Percentiles rank a stretch among this genome's conserved stretches.
phyloP scores from a whole-genome alignment of 2,113 vertebrate genomes.

The Sarotherodon lohbergeri region DNA sequence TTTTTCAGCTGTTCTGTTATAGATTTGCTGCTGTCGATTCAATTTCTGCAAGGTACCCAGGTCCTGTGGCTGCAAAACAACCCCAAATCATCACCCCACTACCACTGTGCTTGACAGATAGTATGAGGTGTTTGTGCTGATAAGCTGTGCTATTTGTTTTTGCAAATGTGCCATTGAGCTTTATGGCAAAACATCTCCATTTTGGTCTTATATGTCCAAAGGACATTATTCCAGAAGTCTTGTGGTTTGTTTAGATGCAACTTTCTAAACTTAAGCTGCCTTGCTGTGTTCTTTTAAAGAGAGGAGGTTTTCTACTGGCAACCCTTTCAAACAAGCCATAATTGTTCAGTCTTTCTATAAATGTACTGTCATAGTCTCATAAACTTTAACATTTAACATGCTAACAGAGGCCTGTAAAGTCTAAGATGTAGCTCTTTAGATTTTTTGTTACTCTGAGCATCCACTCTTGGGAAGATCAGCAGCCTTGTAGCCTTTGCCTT shows the following conservation, averaged over 20 bases:
- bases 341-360: background rate
- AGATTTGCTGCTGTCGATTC: background rate
- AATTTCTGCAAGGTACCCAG: background rate
- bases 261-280: background rate
- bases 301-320: background rate
- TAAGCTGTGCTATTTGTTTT: background rate
- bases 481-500: background rate
- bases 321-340: background rate
- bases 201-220: background rate
- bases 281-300: background rate
- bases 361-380: background rate
- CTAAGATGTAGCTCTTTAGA: background rate
- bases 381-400: background rate
- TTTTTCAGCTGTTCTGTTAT: background rate
- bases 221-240: background rate
- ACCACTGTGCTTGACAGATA: background rate
- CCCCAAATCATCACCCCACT: background rate
- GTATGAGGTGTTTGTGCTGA: background rate
- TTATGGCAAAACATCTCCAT: background rate
- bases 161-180: background rate
- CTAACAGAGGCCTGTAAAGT: background rate
- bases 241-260: background rate
- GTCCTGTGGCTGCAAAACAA: background rate
- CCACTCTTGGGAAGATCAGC: background rate
- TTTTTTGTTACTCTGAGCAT: background rate